These are phyloP conservation scores for Odontomyia ornata DNA, from an alignment of 2,888 invertebrate genomes.

Conservation along the genomic window DNA sequence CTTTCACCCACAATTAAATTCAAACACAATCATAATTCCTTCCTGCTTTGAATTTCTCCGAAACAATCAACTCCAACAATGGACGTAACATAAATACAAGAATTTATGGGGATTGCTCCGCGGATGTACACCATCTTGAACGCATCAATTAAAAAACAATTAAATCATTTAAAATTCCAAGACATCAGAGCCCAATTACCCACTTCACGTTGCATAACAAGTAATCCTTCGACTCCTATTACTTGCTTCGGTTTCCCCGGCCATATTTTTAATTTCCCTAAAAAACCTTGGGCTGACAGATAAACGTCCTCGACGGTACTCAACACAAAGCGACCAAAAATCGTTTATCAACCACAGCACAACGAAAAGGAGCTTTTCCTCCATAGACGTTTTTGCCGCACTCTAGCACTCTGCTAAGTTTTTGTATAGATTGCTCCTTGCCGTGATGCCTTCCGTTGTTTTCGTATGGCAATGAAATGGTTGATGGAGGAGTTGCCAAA, in stretches of 20 bases:
- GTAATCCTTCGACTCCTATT: slow-evolving; percentile 15
- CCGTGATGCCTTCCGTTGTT: not conserved
- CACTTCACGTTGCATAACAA: slow-evolving; percentile 9
- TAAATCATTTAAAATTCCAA: slow-evolving; percentile 40
- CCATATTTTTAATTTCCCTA: slow-evolving; percentile 42
- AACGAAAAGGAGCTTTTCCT: slow-evolving; percentile 4
- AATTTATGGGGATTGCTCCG: not conserved
- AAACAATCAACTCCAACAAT: too few species aligned
- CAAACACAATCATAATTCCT: too few species aligned
- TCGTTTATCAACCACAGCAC: slow-evolving; percentile 43
- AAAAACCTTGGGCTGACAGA: slow-evolving; percentile 39
- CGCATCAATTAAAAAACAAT: slow-evolving; percentile 34
- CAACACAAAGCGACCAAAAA: slow-evolving; percentile 43
- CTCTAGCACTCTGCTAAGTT: not conserved
- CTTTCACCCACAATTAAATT: too few species aligned
- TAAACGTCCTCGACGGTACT: slow-evolving; percentile 40
- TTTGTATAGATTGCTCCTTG: not conserved
- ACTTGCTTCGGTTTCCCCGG: not conserved
- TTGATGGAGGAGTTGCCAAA: not conserved
- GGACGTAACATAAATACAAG: slow-evolving; percentile 13
- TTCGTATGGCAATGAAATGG: not conserved
- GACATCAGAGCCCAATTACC: slow-evolving; percentile 31
- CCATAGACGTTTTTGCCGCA: not conserved
- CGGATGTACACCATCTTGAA: not conserved
- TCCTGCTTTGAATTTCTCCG: too few species aligned